Percentiles rank a stretch among this genome's conserved stretches.
phyloP scores from a whole-genome alignment of 2,113 vertebrate species.

The Colistium nudipinnis region DNA sequence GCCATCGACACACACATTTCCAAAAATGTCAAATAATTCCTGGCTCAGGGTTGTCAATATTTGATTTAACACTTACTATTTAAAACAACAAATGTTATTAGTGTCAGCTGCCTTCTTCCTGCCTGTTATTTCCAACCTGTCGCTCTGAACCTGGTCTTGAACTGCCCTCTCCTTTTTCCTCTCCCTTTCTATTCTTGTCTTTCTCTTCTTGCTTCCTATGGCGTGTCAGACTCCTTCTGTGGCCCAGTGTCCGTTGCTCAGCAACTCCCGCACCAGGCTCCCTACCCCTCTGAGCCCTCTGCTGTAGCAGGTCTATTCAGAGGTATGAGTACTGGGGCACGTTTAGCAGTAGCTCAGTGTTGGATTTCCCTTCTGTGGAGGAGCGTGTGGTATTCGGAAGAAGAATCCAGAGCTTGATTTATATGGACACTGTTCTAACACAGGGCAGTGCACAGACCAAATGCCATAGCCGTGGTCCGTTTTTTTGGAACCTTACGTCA shows the following conservation, averaged over 20 bases:
- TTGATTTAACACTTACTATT: background rate
- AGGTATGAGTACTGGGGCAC: constrained; percentile 83
- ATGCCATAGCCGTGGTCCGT: background rate
- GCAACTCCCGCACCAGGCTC: constrained; percentile 87
- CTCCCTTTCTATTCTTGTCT: constrained; percentile 34
- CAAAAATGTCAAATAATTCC: constrained; percentile 38
- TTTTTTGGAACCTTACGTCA: background rate
- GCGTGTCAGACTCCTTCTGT: constrained; percentile 92
- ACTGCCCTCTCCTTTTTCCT: constrained; percentile 55
- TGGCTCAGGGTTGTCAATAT: constrained; percentile 19
- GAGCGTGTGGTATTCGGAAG: background rate
- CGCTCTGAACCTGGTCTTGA: constrained; percentile 59
- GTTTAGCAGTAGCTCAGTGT: constrained; percentile 19
- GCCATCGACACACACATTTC: background rate
- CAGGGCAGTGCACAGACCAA: background rate
- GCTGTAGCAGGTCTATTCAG: constrained; percentile 91
- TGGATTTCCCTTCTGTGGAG: constrained; percentile 15
- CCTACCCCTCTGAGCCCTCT: constrained; percentile 88
- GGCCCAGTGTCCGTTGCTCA: constrained; percentile 85
- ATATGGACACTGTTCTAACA: background rate
- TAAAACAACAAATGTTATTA: constrained; percentile 2
- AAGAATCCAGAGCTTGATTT: constrained; percentile 1
- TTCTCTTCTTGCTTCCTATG: constrained; percentile 69
- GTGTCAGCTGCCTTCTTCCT: constrained; percentile 40
- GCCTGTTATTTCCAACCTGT: constrained; percentile 53